A percentile compares a stretch with the other conserved stretches of the same genome.
phyloP scores from a whole-genome alignment of 1,140 invertebrate species.

The Dendroctonus valens region DNA sequence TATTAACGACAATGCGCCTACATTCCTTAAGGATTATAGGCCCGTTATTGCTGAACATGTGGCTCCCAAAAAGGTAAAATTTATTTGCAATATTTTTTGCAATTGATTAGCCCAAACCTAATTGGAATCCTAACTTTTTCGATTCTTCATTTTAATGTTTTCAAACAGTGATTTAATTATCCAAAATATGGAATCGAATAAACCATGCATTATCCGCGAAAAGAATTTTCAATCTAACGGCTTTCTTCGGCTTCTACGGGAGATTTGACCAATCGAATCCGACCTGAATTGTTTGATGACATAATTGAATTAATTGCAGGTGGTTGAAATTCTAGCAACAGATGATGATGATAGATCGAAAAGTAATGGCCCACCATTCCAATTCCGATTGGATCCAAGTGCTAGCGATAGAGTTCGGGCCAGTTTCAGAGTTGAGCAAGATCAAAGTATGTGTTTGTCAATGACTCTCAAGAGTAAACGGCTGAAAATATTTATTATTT shows the following conservation, averaged over 20 bases:
- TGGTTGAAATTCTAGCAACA: constrained; percentile 90
- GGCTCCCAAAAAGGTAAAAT: constrained; percentile 68
- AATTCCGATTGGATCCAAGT: constrained; percentile 87
- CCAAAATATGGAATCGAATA: too few species aligned
- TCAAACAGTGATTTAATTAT: too few species aligned
- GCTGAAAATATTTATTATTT: constrained; percentile 25
- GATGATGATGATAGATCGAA: constrained; percentile 94
- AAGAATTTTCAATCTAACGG: background rate
- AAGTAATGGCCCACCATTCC: constrained; percentile 93
- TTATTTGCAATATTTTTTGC: too few species aligned
- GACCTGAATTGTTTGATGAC: background rate
- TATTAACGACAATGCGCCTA: constrained; percentile 94
- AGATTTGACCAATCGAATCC: background rate
- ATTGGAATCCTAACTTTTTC: too few species aligned
- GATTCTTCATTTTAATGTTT: too few species aligned
- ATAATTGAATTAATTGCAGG: constrained; percentile 43
- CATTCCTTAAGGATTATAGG: constrained; percentile 84
- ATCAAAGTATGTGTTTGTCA: constrained; percentile 5
- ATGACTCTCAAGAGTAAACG: background rate
- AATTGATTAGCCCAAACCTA: too few species aligned
- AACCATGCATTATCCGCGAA: too few species aligned
- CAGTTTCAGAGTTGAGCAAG: constrained; percentile 92
- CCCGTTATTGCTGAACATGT: constrained; percentile 90
- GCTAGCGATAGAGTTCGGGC: constrained; percentile 89
- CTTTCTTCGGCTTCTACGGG: background rate